These are phyloP conservation scores for Pica pica DNA, from an alignment of 2,113 vertebrate species.

Conservation along the genomic window DNA sequence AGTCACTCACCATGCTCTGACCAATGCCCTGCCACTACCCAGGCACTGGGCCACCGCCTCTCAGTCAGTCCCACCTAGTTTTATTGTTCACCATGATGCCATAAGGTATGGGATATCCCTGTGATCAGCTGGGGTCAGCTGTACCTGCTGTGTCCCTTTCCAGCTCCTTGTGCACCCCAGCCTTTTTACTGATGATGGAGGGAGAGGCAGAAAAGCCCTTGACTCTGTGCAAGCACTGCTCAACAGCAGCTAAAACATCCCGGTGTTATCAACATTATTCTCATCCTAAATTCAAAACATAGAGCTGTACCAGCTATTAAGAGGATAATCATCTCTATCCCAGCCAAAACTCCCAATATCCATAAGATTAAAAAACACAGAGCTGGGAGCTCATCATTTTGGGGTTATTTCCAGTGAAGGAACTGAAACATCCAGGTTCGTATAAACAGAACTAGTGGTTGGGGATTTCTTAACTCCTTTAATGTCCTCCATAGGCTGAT, in stretches of 20 bases:
- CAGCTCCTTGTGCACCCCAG: neutral
- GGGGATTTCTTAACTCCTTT: neutral
- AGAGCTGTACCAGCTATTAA: neutral
- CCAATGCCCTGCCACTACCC: neutral
- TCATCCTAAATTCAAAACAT: neutral
- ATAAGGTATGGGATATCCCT: neutral
- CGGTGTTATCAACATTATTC: rapidly evolving
- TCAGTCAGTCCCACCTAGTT: neutral
- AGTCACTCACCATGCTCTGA: neutral
- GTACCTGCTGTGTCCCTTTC: neutral
- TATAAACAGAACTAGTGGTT: neutral
- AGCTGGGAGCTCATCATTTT: neutral
- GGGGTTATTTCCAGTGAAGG: neutral
- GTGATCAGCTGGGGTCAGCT: neutral
- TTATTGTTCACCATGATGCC: neutral
- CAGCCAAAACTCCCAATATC: neutral
- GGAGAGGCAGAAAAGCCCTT: neutral
- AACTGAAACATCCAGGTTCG: neutral
- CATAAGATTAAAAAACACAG: neutral
- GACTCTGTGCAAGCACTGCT: neutral
- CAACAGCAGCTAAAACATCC: neutral
- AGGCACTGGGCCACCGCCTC: neutral
- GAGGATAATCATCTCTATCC: neutral
- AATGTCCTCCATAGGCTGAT: neutral
- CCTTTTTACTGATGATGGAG: neutral